phyloP scores from a whole-genome alignment of 2,113 vertebrate species.

The Zeus faber region DNA sequence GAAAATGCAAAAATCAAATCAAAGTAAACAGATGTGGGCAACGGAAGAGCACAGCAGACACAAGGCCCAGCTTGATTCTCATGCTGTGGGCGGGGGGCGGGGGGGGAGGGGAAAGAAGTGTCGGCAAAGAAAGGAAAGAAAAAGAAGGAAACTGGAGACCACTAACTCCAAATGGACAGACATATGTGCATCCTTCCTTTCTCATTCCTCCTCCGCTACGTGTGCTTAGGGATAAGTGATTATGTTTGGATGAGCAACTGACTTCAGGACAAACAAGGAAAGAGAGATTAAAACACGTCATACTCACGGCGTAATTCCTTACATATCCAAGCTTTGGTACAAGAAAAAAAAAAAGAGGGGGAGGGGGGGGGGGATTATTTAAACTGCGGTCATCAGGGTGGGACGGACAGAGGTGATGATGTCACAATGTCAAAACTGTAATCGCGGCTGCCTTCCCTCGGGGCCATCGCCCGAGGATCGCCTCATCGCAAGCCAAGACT shows the following conservation, averaged over 20 bases:
- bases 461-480: conserved; percentile 6
- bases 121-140: conserved; percentile 14
- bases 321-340: conserved; percentile 79
- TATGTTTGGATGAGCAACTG: conserved; percentile 66
- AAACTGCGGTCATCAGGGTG: conserved; percentile 49
- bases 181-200: conserved; percentile 45
- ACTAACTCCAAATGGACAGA: conserved; percentile 53
- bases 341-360: conserved; percentile 62
- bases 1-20: conserved; percentile 27
- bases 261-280: conserved; percentile 72
- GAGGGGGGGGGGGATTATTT: conserved; percentile 55
- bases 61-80: conserved; percentile 49
- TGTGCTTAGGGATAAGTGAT: conserved; percentile 61
- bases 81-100: conserved; percentile 59
- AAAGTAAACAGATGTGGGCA: conserved; percentile 31
- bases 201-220: conserved; percentile 44
- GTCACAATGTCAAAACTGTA: too few species aligned
- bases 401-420: too few species aligned
- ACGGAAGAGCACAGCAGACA: conserved; percentile 42
- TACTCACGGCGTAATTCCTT: conserved; percentile 79
- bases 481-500: conserved; percentile 12
- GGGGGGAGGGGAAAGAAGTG: neutral
- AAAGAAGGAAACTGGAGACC: conserved; percentile 38
- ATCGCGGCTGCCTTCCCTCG: conserved; percentile 36
- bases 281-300: conserved; percentile 66